A percentile compares a stretch with the other conserved stretches of the same genome.
phyloP scores from a whole-genome alignment of 2,797 vertebrate species.

The Onychomys arenicola region DNA sequence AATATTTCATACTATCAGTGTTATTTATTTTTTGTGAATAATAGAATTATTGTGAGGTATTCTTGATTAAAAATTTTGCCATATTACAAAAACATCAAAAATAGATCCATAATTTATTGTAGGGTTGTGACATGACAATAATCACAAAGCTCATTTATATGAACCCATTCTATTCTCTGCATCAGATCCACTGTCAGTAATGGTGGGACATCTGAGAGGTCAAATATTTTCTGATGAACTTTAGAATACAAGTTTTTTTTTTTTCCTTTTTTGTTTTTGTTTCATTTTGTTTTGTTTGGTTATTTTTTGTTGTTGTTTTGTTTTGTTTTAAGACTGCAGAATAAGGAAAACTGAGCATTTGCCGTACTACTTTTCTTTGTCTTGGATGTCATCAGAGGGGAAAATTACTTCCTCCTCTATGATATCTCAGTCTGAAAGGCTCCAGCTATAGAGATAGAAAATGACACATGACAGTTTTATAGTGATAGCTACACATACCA shows the following conservation, averaged over 20 bases:
- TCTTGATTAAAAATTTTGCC: conserved; percentile 47
- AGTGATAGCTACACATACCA: not conserved
- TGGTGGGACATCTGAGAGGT: not conserved
- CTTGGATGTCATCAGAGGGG: not conserved
- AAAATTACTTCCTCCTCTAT: not conserved
- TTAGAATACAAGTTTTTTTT: not conserved
- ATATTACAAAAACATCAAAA: conserved; percentile 67
- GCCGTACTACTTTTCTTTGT: fast-evolving
- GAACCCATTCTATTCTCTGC: not conserved
- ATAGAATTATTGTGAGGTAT: conserved; percentile 62
- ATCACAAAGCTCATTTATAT: conserved; percentile 39
- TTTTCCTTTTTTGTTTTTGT: no score
- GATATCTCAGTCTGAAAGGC: not conserved
- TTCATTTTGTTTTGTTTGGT: not conserved
- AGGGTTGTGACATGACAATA: not conserved
- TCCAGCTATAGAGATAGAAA: not conserved
- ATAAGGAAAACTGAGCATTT: not conserved
- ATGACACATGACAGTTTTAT: not conserved
- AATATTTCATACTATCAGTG: not conserved
- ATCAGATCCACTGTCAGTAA: conserved; percentile 44
- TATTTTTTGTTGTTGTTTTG: no score
- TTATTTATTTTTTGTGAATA: not conserved
- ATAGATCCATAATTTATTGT: conserved; percentile 40
- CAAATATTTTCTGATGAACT: not conserved
- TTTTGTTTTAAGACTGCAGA: not conserved